Conservation (phyloP, 2,888 invertebrate species). For the Pharmacophagus antenor region DNA sequence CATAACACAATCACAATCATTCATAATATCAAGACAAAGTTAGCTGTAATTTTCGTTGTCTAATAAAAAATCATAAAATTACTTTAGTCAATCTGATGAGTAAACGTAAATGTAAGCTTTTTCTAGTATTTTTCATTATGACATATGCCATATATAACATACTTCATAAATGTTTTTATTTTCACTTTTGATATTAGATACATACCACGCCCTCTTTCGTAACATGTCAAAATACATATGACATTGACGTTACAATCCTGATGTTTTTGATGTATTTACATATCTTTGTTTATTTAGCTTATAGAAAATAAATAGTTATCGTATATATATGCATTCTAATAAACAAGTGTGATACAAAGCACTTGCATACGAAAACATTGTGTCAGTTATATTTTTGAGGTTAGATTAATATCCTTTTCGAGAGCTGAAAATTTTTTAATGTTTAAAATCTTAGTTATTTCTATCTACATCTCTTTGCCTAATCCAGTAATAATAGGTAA, state of each 20-base stretch:
- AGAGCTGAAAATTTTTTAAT: constrained; percentile 28
- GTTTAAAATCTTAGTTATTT: constrained; percentile 24
- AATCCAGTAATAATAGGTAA: constrained; percentile 39
- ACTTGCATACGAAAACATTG: not conserved
- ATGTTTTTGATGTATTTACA: constrained; percentile 11
- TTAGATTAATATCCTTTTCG: constrained; percentile 12
- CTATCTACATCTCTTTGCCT: constrained; percentile 37
- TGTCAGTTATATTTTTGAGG: constrained; percentile 17
- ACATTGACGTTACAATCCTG: constrained; percentile 27
- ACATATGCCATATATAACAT: not conserved
- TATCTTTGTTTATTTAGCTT: constrained; percentile 3
- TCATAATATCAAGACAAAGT: too few relatives aligned
- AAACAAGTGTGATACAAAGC: not conserved
- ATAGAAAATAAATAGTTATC: constrained; percentile 1
- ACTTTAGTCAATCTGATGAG: not conserved
- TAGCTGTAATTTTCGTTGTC: not conserved
- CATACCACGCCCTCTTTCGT: constrained; percentile 28
- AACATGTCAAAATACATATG: constrained; percentile 20
- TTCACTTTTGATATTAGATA: not conserved
- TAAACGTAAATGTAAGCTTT: not conserved
- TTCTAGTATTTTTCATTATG: not conserved
- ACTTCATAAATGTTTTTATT: constrained; percentile 8
- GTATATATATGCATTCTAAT: not conserved
- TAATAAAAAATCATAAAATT: not conserved
- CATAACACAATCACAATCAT: not conserved